These are phyloP conservation scores for Notocelia uddmanniana DNA, from an alignment of 2,888 invertebrate genomes.

Conservation along the genomic window DNA sequence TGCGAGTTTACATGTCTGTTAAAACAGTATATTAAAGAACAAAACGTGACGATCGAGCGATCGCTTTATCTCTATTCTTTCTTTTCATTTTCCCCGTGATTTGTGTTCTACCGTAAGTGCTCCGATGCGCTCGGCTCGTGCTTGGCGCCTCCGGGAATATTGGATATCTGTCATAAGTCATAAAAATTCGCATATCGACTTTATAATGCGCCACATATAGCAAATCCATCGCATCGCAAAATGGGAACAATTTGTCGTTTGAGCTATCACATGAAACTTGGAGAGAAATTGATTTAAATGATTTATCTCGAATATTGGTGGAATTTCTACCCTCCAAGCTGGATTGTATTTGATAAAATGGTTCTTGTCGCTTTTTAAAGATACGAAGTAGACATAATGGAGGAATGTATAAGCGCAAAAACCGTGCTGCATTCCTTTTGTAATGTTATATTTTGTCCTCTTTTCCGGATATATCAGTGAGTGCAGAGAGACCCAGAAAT, in stretches of 20 bases:
- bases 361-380: constrained; percentile 13
- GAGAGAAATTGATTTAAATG: constrained; percentile 50
- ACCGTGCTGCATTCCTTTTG: constrained; percentile 50
- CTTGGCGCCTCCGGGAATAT: constrained; percentile 67
- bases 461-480: constrained; percentile 57
- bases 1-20: background rate
- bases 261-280: constrained; percentile 46
- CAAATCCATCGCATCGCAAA: constrained; percentile 55
- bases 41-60: constrained; percentile 75
- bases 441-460: constrained; percentile 58
- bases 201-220: constrained; percentile 67
- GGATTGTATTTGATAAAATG: constrained; percentile 8
- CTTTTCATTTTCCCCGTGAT: constrained; percentile 69
- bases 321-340: constrained; percentile 16
- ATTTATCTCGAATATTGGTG: constrained; percentile 44
- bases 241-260: constrained; percentile 56
- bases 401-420: constrained; percentile 54
- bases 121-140: constrained; percentile 67
- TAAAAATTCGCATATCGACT: constrained; percentile 72
- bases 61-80: constrained; percentile 74
- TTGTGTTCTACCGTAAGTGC: constrained; percentile 75
- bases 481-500: constrained; percentile 63
- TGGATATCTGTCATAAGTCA: constrained; percentile 79
- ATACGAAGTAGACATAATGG: constrained; percentile 36
- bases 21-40: constrained; percentile 72